Base-by-base conservation (phyloP, 1,140 invertebrate genomes). In the Rhopalosiphum padi region DNA sequence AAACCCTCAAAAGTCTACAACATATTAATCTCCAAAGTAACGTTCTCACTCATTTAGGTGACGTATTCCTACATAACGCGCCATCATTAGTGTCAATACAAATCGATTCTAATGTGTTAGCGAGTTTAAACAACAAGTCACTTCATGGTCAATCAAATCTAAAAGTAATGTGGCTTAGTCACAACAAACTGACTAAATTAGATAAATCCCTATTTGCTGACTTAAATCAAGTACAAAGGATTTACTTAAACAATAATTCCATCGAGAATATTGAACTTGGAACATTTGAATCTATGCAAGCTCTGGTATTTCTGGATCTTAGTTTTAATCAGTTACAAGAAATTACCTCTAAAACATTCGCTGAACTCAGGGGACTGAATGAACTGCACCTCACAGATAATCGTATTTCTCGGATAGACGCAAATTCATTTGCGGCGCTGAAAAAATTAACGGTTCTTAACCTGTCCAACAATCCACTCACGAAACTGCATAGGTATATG, bases 11-110 rank as follows among this genome's bases (percentile, higher is more conserved):
- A 94, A 97, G 96, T 94, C 96, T 99, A n/a, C 97, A 98, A 94
- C 97, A 98, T 94, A 96, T 99, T 82, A 98, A 98, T 96, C 95
- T 99, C 37, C 98, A 98, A 95, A 97, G 97, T 25, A 99, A 99
- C 95, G 95, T 96, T 53, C 95, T 99, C 51, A 96, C 96, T 0
- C 96, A 96, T 68, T 95, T 99, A 3, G 97, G 97, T n/a, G 97
- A 98, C 95, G 96, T 98, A 43, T 98, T 98, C 94, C 97, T 97
- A 37, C 96, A 97, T 30, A 55, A 93, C 22, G 96, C 97, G 46
- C 96, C 97, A 4, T 97, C 97, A 2, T 96, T 98, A 88, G 97
- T 98, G 41, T 98, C 98, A 1, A 97, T 99, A 91, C 98, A 98
- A 95, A 95, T 99, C 21, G 97, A 98, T 95, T 96, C 97, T 91